Percentiles rank a stretch among this genome's conserved stretches.
These are phyloP conservation scores for Sylvicola cinctus DNA, from an alignment of 2,888 invertebrate species.

Conservation along the genomic window DNA sequence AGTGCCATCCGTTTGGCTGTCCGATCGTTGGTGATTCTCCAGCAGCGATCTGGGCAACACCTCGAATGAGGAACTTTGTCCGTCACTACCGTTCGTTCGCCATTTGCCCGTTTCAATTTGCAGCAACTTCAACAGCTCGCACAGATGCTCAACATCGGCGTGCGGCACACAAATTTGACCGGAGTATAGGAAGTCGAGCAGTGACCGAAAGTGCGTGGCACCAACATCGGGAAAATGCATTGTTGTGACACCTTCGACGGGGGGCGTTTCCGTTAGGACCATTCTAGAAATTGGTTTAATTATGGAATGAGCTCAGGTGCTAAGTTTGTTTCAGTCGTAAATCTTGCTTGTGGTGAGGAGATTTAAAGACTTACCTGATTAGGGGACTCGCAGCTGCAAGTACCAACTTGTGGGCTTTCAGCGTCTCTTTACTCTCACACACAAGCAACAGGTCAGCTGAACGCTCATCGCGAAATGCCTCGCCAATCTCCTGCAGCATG, in stretches of 20 bases:
- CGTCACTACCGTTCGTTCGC: conserved; percentile 27
- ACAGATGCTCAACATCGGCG: conserved; percentile 56
- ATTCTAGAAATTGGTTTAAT: conserved; percentile 24
- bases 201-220: conserved; percentile 57
- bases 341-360: conserved; percentile 1
- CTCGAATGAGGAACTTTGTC: not conserved
- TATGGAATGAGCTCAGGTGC: conserved; percentile 3
- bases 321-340: not conserved
- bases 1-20: conserved; percentile 2
- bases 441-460: conserved; percentile 72
- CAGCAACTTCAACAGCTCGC: conserved; percentile 60
- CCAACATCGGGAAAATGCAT: conserved; percentile 70
- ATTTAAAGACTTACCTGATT: conserved; percentile 33
- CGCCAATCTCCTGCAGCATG: conserved; percentile 74
- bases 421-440: conserved; percentile 63
- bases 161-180: conserved; percentile 45
- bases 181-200: conserved; percentile 68
- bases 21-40: conserved; percentile 2
- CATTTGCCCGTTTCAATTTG: conserved; percentile 64
- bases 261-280: conserved; percentile 50
- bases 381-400: conserved; percentile 75
- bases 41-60: conserved; percentile 4
- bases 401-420: conserved; percentile 66
- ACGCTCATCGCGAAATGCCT: conserved; percentile 70
- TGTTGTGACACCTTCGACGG: conserved; percentile 49